These are phyloP conservation scores for Myopa testacea DNA, from an alignment of 2,888 invertebrate species.

Conservation along the genomic window DNA sequence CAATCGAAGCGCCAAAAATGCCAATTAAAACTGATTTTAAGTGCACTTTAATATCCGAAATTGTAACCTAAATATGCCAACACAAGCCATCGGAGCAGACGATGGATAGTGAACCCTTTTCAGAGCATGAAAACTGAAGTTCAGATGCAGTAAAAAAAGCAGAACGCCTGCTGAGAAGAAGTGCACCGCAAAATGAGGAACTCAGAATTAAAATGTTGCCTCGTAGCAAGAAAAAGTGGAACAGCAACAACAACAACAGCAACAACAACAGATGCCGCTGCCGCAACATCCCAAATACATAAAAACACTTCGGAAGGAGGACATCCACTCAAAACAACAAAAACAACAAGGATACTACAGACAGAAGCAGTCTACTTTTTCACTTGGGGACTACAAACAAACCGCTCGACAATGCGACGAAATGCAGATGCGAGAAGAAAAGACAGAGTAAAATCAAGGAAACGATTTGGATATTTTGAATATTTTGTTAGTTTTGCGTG, in stretches of 20 bases:
- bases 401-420: neutral
- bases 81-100: neutral
- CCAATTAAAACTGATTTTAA: conserved; percentile 67
- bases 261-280: neutral
- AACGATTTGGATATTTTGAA: conserved; percentile 1
- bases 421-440: neutral
- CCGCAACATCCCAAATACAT: too few relatives aligned
- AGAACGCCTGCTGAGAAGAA: conserved; percentile 7
- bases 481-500: conserved; percentile 18
- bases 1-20: conserved; percentile 56
- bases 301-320: neutral
- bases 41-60: conserved; percentile 63
- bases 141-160: conserved; percentile 11
- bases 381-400: neutral
- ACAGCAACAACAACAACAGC: neutral
- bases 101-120: neutral
- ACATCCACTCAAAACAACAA: neutral
- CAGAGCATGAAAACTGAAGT: conserved; percentile 20
- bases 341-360: neutral
- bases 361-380: neutral
- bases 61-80: conserved; percentile 38
- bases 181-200: conserved; percentile 52
- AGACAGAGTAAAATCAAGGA: neutral
- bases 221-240: conserved; percentile 33
- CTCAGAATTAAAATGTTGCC: conserved; percentile 55